phyloP scores from a whole-genome alignment of 2,888 invertebrate genomes.

The Thysanoteuthis rhombus region DNA sequence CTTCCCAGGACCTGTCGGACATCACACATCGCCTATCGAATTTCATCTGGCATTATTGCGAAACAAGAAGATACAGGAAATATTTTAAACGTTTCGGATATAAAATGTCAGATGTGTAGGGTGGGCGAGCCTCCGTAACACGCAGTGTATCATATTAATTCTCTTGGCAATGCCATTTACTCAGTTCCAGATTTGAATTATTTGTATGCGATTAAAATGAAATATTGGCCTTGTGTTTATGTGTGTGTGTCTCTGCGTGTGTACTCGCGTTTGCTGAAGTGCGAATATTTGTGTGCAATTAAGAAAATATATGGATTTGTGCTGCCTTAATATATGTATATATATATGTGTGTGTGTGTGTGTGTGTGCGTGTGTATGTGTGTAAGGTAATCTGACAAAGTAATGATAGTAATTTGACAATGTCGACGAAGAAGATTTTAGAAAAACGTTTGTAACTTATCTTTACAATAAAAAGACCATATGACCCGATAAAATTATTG shows the following conservation, averaged over 20 bases:
- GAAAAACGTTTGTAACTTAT: too few relatives aligned
- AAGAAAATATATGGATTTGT: too few relatives aligned
- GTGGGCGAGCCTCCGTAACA: neutral
- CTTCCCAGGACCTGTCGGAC: neutral
- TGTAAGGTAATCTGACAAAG: too few relatives aligned
- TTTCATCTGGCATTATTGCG: neutral
- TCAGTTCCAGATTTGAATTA: neutral
- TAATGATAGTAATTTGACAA: too few relatives aligned
- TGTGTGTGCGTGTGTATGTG: neutral
- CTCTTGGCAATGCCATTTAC: neutral
- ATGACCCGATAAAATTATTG: too few relatives aligned
- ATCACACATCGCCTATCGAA: neutral
- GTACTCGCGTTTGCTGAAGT: neutral
- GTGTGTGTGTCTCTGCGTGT: neutral
- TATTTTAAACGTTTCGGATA: neutral
- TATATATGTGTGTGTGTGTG: neutral
- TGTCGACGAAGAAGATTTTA: too few relatives aligned
- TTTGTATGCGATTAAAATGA: neutral
- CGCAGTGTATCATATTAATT: neutral
- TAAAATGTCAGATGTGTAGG: neutral
- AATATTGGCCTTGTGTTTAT: neutral
- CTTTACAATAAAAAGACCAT: too few relatives aligned
- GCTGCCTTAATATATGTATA: neutral
- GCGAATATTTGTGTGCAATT: neutral
- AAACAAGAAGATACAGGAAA: neutral